Evolutionary conservation across 1,140 invertebrate genomes (phyloP), one percentile per base, ranked within the genome.

Genomic region (Radopholus similis): DNA sequence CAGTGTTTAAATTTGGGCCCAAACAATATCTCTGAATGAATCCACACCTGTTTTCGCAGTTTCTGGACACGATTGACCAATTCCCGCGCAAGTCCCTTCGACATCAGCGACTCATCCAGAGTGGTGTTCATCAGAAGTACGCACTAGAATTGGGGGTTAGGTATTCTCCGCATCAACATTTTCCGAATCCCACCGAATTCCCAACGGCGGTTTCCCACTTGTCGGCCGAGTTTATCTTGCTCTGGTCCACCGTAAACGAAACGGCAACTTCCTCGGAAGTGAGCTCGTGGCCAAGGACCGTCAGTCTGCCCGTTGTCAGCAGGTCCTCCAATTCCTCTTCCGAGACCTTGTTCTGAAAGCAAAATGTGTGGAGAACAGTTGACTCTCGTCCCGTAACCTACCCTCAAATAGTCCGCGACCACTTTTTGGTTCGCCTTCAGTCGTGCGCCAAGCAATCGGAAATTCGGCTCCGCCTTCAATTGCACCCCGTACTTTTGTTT

Each of bases 51-150:
- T 83, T 98, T 98, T n/a, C 95, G 86, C 0, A 98, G 84, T 84
- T 95, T 96, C 81, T 99, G 96, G 40, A 99, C 87, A 47, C 95
- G 88, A 83, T 97, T 98, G 30, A 96, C 92, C 8, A 98, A 89
- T 85, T 98, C 95, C 65, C 95, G 86, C 21, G 72, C 57, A 23
- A 81, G 55, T 44, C 81, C 75, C 55, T 75, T 71, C 30, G 77
- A 67, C 2, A 66, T 18, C 11, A 80, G 58, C 6, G 54, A 38
- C 23, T 81, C 68, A 55, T 83, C 76, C 40, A 69, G 37, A 8
- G 58, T 60, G 2, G 65, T 75, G 59, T 81, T 72, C 18, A 83
- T 28, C 62, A 83, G 56, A 28, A 82, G 65, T 54, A 82, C 78
- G 9, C 79, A 76, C 68, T 82, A 8, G 18, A 47, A 37, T 67